Evolutionary conservation across 2,888 invertebrate genomes (phyloP), one percentile per base, ranked within the genome.

Genomic region (Hirtodrosophila cameraria): DNA sequence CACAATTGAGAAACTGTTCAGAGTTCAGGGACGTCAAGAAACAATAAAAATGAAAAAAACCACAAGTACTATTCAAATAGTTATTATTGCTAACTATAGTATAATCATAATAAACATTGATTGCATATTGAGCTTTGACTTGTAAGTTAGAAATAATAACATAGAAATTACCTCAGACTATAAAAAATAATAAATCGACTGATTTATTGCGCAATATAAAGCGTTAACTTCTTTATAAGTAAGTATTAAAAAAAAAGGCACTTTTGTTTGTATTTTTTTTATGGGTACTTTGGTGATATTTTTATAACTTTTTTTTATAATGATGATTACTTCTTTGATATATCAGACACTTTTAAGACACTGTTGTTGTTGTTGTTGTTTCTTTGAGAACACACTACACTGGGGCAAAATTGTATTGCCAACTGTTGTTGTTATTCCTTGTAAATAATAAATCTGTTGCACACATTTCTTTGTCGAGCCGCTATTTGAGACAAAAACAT

Each of bases 91-190:
- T 33, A 33, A 18, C 15, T 16, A 38, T 35, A 25, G 13, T 12
- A 9, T n/a, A 12, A 12, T 33, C n/a, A 15, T n/a, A 18, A 50
- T 27, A 33, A 49, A 57, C 28, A 27, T 18, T 4, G 5, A n/a
- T 53, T 42, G 15, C 28, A 15, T 41, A n/a, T 70, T 45, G 31
- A 39, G 12, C 30, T 42, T 49, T 49, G 42, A 48, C 20, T 42
- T 35, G 11, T 25, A 15, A 27, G 23, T 33, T 52, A 11, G 13
- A 15, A 42, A 11, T 25, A 30, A 57, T 54, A 43, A 55, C 45
- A 38, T 30, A 36, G 25, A 64, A 66, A 84, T 79, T 84, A 79
- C 85, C 85, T 79, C 43, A 11, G 20, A 54, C 57, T 62, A 27
- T 69, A n/a, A 61, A 45, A 59, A 50, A 16, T 42, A 42, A 36